Evolutionary conservation across 2,797 vertebrate genomes (phyloP).

Genomic region (Pseudochromis fuscus): DNA sequence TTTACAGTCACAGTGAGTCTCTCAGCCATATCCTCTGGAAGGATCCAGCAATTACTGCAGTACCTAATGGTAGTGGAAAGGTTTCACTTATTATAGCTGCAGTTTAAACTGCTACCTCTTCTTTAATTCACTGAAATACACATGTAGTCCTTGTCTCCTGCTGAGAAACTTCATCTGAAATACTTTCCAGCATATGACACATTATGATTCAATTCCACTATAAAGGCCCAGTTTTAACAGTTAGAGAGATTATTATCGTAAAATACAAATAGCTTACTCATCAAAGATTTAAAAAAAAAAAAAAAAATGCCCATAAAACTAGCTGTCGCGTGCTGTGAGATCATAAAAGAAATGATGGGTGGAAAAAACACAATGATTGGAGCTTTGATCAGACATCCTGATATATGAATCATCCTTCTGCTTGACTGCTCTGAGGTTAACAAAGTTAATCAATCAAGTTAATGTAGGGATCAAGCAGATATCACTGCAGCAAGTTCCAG

Average conservation of each 20-base stretch:
- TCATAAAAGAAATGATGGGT: constrained; percentile 3
- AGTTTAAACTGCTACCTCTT: not conserved
- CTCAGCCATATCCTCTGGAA: constrained; percentile 15
- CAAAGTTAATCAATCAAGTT: constrained; percentile 23
- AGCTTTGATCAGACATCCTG: constrained; percentile 11
- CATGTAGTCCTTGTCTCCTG: not conserved
- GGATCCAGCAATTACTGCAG: not conserved
- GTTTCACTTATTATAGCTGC: not conserved
- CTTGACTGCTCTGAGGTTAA: constrained; percentile 8
- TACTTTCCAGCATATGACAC: not conserved
- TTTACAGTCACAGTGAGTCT: not conserved
- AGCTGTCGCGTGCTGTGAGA: not conserved
- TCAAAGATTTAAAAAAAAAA: not conserved
- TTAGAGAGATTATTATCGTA: not conserved
- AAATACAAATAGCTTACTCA: not conserved
- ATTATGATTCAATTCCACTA: not conserved
- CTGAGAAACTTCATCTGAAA: not conserved
- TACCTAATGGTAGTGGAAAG: constrained; percentile 2
- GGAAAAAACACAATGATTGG: not conserved
- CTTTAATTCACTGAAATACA: not conserved
- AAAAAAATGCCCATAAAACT: not conserved
- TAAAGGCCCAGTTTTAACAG: not conserved
- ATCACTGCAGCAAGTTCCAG: not conserved
- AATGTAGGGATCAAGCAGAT: constrained; percentile 1
- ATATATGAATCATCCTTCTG: constrained; percentile 23